Percentiles rank a stretch among this genome's conserved stretches.
Evolutionary conservation across 2,888 invertebrate genomes (phyloP).

Genomic region (Morpho achilles): DNA sequence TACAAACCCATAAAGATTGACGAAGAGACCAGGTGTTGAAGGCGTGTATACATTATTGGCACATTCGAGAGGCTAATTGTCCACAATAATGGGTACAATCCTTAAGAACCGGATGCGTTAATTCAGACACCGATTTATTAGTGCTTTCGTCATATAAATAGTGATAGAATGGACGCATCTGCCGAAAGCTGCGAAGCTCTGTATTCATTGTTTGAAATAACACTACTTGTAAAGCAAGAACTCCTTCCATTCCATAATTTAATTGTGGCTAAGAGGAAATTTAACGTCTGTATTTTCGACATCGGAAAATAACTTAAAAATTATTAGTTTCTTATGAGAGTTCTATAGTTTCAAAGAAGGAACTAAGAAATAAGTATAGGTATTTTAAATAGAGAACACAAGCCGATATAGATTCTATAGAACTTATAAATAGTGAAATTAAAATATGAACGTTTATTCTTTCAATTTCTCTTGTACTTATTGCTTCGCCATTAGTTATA

Average conservation of each 20-base stretch:
- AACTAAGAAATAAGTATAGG: no score
- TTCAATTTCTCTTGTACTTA: no score
- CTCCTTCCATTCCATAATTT: conserved; percentile 33
- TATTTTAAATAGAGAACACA: no score
- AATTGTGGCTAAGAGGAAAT: conserved; percentile 13
- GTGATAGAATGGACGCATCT: conserved; percentile 18
- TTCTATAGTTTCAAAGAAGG: no score
- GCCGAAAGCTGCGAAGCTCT: conserved; percentile 2
- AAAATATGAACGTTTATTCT: no score
- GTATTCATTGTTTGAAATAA: neutral
- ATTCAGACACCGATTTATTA: conserved; percentile 20
- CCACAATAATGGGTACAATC: conserved; percentile 21
- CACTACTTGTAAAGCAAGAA: no score
- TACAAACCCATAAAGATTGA: conserved; percentile 12
- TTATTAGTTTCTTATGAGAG: no score
- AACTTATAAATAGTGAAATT: no score
- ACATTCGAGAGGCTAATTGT: conserved; percentile 11
- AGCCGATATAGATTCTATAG: no score
- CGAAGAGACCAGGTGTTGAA: conserved; percentile 28
- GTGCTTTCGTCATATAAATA: conserved; percentile 8
- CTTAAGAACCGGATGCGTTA: conserved; percentile 30
- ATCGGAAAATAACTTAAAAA: no score
- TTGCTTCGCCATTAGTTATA: no score
- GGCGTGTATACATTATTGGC: conserved; percentile 27
- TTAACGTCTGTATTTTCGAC: no score